These are phyloP conservation scores for Trachymyrmex cornetzi DNA, from an alignment of 1,140 invertebrate genomes.

Conservation along the genomic window DNA sequence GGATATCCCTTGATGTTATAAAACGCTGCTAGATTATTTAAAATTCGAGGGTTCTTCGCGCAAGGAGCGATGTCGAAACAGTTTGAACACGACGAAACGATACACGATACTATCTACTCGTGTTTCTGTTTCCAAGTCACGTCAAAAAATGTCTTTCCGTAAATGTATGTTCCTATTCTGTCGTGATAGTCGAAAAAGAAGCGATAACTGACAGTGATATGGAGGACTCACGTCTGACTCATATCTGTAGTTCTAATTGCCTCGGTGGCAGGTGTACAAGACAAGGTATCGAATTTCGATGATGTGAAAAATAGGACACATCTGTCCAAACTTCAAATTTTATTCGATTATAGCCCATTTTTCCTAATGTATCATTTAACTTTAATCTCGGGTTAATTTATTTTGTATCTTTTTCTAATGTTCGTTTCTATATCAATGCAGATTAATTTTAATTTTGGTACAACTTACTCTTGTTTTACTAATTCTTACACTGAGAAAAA, in stretches of 20 bases:
- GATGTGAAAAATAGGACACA: background rate
- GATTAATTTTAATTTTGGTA: too few relatives aligned
- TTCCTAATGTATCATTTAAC: too few relatives aligned
- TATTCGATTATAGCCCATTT: background rate
- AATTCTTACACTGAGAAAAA: too few relatives aligned
- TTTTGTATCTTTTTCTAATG: too few relatives aligned
- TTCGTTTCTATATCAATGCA: too few relatives aligned
- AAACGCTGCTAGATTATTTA: background rate
- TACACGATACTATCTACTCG: slow-evolving; percentile 64
- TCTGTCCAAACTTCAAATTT: slow-evolving; percentile 2
- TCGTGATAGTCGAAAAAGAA: slow-evolving; percentile 19
- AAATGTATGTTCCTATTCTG: slow-evolving; percentile 71
- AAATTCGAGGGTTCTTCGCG: background rate
- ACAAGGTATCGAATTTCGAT: background rate
- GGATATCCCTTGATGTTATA: background rate
- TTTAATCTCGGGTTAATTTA: too few relatives aligned
- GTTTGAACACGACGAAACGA: slow-evolving; percentile 19
- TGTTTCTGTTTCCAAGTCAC: slow-evolving; percentile 58
- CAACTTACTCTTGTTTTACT: too few relatives aligned
- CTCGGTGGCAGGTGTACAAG: slow-evolving; percentile 14
- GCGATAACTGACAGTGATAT: background rate
- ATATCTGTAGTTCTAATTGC: slow-evolving; percentile 19
- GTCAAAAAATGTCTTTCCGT: slow-evolving; percentile 60
- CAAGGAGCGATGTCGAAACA: slow-evolving; percentile 49
- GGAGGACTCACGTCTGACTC: background rate